Conservation (phyloP, 2,888 invertebrate species). For the Leuctra nigra region DNA sequence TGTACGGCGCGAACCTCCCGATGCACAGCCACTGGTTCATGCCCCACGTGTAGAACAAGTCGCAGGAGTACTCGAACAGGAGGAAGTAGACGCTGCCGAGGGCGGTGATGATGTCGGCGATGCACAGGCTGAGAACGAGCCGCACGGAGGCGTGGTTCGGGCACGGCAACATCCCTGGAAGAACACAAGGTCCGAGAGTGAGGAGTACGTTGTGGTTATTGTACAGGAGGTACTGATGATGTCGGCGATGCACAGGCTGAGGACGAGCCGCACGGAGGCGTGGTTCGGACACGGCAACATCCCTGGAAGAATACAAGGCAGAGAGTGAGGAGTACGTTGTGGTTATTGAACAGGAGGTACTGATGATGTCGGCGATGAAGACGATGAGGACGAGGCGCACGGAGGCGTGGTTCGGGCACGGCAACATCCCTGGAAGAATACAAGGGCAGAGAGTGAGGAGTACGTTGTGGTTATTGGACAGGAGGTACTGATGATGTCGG, state of each 20-base stretch:
- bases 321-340: too few species aligned
- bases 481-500: too few species aligned
- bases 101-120: slow-evolving; percentile 24
- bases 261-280: slow-evolving; percentile 22
- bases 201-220: too few species aligned
- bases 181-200: neutral
- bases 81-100: slow-evolving; percentile 22
- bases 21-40: slow-evolving; percentile 13
- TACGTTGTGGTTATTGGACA: too few species aligned
- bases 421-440: neutral
- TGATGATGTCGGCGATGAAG: slow-evolving; percentile 23
- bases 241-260: slow-evolving; percentile 24
- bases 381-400: slow-evolving; percentile 24
- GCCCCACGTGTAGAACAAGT: slow-evolving; percentile 1
- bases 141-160: slow-evolving; percentile 12
- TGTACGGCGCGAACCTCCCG: slow-evolving; percentile 20
- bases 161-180: neutral
- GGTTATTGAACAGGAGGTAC: too few species aligned
- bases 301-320: too few species aligned
- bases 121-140: slow-evolving; percentile 24
- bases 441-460: too few species aligned
- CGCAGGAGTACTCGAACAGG: slow-evolving; percentile 25
- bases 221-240: slow-evolving; percentile 22
- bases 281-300: neutral
- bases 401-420: slow-evolving; percentile 8